A percentile compares a stretch with the other conserved stretches of the same genome.
Evolutionary conservation across 1,140 invertebrate species (phyloP).

Genomic region (Akabosia matsudoensis): DNA sequence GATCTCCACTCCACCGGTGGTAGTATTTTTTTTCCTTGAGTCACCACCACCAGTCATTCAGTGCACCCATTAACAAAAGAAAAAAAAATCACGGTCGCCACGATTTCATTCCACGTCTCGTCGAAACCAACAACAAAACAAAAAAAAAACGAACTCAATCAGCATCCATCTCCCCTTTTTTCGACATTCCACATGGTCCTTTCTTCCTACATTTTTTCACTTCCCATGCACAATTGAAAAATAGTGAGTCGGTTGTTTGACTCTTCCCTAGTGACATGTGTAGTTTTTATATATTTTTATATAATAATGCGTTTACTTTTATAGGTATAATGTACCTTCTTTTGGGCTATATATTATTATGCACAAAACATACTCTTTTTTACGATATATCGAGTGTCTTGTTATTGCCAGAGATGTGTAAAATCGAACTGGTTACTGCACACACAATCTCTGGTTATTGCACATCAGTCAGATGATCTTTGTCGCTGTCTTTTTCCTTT

Average conservation of each 20-base stretch:
- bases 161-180: slow-evolving; percentile 1
- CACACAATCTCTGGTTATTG: too few relatives aligned
- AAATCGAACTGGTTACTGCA: too few relatives aligned
- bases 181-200: slow-evolving; percentile 13
- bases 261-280: neutral
- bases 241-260: neutral
- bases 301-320: slow-evolving; percentile 6
- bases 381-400: neutral
- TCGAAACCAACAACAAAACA: neutral
- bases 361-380: neutral
- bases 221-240: neutral
- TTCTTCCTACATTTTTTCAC: neutral
- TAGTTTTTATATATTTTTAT: neutral
- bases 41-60: too few relatives aligned
- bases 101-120: neutral
- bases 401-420: too few relatives aligned
- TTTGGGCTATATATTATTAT: neutral
- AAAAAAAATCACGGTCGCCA: neutral
- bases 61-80: neutral
- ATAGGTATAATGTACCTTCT: neutral
- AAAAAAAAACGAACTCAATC: slow-evolving; percentile 11
- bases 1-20: too few relatives aligned
- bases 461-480: slow-evolving; percentile 5
- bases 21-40: too few relatives aligned
- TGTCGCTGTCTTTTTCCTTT: neutral